A percentile compares a stretch with the other conserved stretches of the same genome.
Conservation (phyloP, 2,797 vertebrate species). For the Acipenser ruthenus region DNA sequence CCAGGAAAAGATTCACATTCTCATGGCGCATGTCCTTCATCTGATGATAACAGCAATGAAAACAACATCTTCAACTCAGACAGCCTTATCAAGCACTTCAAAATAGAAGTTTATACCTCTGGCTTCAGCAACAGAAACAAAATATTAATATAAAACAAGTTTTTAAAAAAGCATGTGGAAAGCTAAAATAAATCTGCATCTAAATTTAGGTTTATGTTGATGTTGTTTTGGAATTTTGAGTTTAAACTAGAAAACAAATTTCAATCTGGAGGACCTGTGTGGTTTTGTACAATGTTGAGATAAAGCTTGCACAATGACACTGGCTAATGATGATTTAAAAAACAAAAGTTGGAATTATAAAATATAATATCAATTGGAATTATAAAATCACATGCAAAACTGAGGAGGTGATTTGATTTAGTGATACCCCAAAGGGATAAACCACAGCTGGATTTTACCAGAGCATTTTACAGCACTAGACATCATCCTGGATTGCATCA, state of each 20-base stretch:
- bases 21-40: constrained; percentile 84
- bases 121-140: background rate
- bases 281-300: too few species aligned
- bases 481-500: background rate
- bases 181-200: background rate
- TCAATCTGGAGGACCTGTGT: too few species aligned
- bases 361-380: too few species aligned
- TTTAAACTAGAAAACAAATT: too few species aligned
- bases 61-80: background rate
- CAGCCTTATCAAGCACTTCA: background rate
- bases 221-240: too few species aligned
- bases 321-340: too few species aligned
- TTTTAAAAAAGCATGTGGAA: background rate
- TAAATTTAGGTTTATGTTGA: background rate
- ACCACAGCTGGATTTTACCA: too few species aligned
- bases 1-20: constrained; percentile 80
- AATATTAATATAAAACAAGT: background rate
- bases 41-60: constrained; percentile 40
- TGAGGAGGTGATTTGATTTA: too few species aligned
- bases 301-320: too few species aligned
- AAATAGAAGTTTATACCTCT: background rate
- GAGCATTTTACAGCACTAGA: background rate
- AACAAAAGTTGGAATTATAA: too few species aligned
- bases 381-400: too few species aligned
- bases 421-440: too few species aligned